Evolutionary conservation across 2,888 invertebrate species (phyloP), one percentile per base, ranked within the genome.

Genomic region (Drepana falcataria): DNA sequence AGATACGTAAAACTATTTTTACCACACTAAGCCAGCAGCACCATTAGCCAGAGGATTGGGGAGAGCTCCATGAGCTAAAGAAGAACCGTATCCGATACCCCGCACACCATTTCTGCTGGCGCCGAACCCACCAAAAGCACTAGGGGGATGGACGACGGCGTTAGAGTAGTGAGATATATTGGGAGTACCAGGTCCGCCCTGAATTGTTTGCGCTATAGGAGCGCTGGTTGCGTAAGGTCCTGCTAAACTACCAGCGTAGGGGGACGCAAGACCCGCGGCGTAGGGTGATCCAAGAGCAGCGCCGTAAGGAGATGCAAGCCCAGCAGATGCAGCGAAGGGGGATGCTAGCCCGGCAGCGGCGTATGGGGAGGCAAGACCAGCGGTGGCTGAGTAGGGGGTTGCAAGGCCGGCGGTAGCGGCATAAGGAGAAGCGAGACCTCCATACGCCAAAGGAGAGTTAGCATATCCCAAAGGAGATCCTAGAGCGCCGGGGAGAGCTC

Each of bases 231-330:
- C 40, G 7, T 41, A 37, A 33, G 40, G 40, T 6, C 21, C 21
- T 67, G 68, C 61, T 3, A 63, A 59, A 3, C 64, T 63, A 47
- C 60, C 64, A 34, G 68, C 63, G 53, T 63, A 67, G 2, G 51
- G 55, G 34, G 44, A 44, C 9, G 44, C 44, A 9, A 54, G 57
- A 52, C 58, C 65, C 47, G 53, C 53, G 47, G 67, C 59, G 53
- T 64, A 61, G 34, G 61, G 62, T 52, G 44, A 44, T 3, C 9
- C 56, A 2, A 6, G 44, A 9, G 9, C 44, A n/a, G 55, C 63
- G 1, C 57, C 55, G n/a, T 54, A 49, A 51, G 60, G 59, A 53
- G 63, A 44, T 6, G 40, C 37, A 4, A 35, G 49, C 3, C 55
- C 55, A 40, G 64, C 53, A 55, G 59, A 59, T 48, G 56, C 59